Conservation (phyloP, 2,797 vertebrate genomes). For the Meriones psammophilus region DNA sequence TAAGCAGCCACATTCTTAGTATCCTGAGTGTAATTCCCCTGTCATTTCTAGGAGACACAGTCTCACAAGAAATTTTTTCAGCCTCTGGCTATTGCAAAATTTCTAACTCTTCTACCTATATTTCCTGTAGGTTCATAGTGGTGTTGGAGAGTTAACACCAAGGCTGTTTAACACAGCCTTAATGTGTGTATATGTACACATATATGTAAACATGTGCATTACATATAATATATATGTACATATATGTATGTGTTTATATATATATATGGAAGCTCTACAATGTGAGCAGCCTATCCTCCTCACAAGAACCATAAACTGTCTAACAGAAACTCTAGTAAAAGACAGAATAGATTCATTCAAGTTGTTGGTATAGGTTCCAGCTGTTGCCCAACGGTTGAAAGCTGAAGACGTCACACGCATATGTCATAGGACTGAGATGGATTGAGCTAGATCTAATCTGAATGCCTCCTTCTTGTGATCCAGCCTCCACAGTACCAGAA, state of each 20-base stretch:
- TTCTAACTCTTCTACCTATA: neutral
- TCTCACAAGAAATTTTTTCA: too few relatives aligned
- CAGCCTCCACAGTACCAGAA: neutral
- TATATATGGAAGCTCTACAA: too few relatives aligned
- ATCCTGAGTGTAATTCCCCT: neutral
- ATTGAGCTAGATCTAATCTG: neutral
- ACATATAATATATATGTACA: neutral
- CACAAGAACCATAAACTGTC: neutral
- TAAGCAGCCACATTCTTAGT: neutral
- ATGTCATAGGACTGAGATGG: neutral
- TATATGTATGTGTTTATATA: too few relatives aligned
- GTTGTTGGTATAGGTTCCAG: neutral
- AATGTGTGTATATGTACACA: neutral
- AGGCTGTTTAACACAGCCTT: neutral
- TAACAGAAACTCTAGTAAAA: neutral
- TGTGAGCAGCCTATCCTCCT: too few relatives aligned
- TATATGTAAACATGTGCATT: too few relatives aligned
- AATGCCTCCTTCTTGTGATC: neutral
- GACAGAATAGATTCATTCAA: accelerated
- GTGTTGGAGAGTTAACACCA: neutral
- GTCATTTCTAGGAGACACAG: neutral
- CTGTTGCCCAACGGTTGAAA: neutral
- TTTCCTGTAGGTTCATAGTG: too few relatives aligned
- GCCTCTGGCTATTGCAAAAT: neutral
- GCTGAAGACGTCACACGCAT: neutral